Percentiles rank a stretch among this genome's conserved stretches.
Evolutionary conservation across 2,888 invertebrate genomes (phyloP).

Genomic region (Hecatera dysodea): DNA sequence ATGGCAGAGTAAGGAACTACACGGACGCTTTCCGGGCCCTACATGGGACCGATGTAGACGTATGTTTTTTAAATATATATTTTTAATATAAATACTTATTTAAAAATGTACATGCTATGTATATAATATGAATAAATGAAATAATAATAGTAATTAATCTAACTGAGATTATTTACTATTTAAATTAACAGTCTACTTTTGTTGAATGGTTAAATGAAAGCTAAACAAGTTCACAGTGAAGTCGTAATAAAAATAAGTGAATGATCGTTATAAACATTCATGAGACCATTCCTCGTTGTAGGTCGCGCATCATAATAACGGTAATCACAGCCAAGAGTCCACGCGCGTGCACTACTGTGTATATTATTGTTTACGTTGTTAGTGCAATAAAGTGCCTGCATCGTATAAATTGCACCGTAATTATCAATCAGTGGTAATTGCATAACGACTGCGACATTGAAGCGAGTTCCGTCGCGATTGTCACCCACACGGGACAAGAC

Average conservation of each 20-base stretch:
- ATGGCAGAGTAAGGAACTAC: no score
- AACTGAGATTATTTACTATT: no score
- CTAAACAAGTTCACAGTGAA: not conserved
- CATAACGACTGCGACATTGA: conserved; percentile 56
- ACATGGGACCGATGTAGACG: no score
- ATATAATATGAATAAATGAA: no score
- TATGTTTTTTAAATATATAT: no score
- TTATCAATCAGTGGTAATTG: conserved; percentile 55
- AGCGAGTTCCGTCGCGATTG: conserved; percentile 45
- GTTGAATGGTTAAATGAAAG: no score
- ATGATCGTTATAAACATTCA: not conserved
- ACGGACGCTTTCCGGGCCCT: no score
- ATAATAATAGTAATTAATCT: no score
- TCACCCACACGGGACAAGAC: conserved; percentile 1
- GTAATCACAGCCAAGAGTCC: conserved; percentile 8
- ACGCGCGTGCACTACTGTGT: conserved; percentile 1
- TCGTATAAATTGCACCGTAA: conserved; percentile 56
- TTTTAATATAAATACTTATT: no score
- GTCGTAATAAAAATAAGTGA: not conserved
- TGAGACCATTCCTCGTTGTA: not conserved
- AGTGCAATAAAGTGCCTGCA: conserved; percentile 42
- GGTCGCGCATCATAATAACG: conserved; percentile 1
- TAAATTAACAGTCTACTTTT: no score
- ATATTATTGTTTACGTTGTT: conserved; percentile 47
- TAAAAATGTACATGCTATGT: no score